Evolutionary conservation across 2,888 invertebrate species (phyloP), one percentile per base, ranked within the genome.

Genomic region (Punctoribates punctum): DNA sequence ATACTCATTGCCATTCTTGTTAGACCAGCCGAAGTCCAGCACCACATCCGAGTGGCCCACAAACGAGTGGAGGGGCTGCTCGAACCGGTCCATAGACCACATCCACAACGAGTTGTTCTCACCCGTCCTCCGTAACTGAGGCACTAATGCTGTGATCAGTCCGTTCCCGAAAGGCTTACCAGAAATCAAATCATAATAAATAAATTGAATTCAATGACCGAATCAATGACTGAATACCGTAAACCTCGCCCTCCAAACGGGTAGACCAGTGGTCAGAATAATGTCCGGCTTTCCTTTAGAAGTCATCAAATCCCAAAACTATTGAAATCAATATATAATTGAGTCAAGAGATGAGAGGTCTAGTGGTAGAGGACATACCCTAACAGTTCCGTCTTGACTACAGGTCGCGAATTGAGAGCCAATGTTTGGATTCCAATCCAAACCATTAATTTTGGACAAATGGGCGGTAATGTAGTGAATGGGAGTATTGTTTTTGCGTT

Each of bases 1-100:
- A 82, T 89, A 91, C 82, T 91, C 91, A 20, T 86, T 86, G 65
- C 87, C 87, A 78, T 88, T 67, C 83, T 85, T 82, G 57, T 75
- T 90, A 74, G 94, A 88, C 96, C 96, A 96, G 79, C 94, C 93
- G 88, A 96, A 96, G 82, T 96, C 96, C 77, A 96, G 87, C 8
- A 97, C 93, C 65, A 94, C 94, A 85, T 96, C 96, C 9, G 92
- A 91, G 82, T 96, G 96, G 0, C 96, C 96, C n/a, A 93, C 90
- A 83, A 96, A 91, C 38, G 94, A 92, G 83, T 95, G 94, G 65
- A 94, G 90, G 1, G 94, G 90, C 57, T 90, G 80, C 4, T 81
- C 79, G 46, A 82, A 79, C 76, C 82, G 81, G 70, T 80, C 81
- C 85, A 65, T 89, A 82, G 90, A 91, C 93, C 93, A 93, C 23